Conservation (phyloP, 1,140 invertebrate species). For the Bombus pyrosoma region DNA sequence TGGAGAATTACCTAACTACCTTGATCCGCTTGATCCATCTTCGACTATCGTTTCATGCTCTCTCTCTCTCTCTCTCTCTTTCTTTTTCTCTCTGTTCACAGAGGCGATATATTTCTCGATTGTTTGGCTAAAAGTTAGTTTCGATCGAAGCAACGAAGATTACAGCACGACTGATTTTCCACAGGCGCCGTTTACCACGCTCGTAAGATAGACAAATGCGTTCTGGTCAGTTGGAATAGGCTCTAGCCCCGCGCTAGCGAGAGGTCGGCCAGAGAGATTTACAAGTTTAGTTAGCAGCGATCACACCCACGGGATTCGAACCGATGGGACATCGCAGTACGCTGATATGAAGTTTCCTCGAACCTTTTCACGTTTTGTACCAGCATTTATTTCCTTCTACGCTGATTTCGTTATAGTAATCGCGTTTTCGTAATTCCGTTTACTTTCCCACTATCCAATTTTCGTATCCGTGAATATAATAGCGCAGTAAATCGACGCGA, state of each 20-base stretch:
- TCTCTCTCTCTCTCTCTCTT: too few species aligned
- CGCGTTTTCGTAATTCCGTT: background rate
- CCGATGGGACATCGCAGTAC: constrained; percentile 56
- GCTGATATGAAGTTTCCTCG: constrained; percentile 70
- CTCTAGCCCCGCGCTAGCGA: constrained; percentile 56
- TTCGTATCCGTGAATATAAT: too few species aligned
- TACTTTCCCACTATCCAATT: too few species aligned
- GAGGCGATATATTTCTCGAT: background rate
- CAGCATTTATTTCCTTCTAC: background rate
- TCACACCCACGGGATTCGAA: constrained; percentile 77
- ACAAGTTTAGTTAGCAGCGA: constrained; percentile 81
- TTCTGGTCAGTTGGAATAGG: constrained; percentile 80
- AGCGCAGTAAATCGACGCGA: too few species aligned
- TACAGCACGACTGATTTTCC: constrained; percentile 21
- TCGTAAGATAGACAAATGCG: constrained; percentile 79
- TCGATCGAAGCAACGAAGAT: constrained; percentile 4
- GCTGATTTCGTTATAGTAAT: background rate
- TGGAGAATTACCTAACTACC: constrained; percentile 7
- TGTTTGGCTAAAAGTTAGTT: background rate
- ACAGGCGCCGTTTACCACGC: constrained; percentile 39
- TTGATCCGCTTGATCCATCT: background rate
- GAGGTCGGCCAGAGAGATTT: constrained; percentile 72
- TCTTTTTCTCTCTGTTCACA: background rate
- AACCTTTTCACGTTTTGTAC: constrained; percentile 5
- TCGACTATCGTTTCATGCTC: background rate